These are phyloP conservation scores for Erinaceus europaeus DNA, from an alignment of 2,113 vertebrate genomes.

Conservation along the genomic window DNA sequence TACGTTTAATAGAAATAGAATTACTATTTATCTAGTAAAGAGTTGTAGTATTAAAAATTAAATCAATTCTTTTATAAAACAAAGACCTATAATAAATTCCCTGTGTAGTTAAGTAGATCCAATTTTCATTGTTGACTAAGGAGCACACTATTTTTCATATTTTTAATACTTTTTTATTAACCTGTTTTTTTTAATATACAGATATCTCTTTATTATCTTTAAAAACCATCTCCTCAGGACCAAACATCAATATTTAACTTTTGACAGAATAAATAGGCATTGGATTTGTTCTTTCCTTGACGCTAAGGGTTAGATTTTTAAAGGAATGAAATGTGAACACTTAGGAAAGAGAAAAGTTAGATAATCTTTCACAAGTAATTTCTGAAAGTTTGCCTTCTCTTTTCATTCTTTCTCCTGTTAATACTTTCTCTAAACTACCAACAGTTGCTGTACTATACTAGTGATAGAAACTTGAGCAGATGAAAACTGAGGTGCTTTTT, in stretches of 20 bases:
- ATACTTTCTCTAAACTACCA: not conserved
- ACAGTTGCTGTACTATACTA: not conserved
- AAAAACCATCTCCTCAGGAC: not conserved
- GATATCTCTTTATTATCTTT: not conserved
- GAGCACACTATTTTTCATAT: no score
- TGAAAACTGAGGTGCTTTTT: not conserved
- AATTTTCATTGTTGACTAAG: not conserved
- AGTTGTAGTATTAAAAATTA: not conserved
- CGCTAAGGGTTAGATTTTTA: not conserved
- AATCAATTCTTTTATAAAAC: not conserved
- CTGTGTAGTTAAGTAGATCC: not conserved
- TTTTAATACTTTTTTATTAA: no score
- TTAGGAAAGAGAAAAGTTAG: not conserved
- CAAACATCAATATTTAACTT: not conserved
- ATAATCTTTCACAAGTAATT: not conserved
- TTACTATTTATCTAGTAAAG: not conserved
- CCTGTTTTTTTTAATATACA: not conserved
- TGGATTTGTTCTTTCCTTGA: not conserved
- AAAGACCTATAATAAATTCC: not conserved
- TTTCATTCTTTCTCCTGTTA: not conserved
- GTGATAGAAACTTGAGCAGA: not conserved
- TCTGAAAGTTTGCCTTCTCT: not conserved
- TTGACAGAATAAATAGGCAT: not conserved
- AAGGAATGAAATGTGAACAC: not conserved
- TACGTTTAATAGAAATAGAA: constrained; percentile 10